Evolutionary conservation across 1,140 invertebrate genomes (phyloP).

Genomic region (Drosophila sturtevanti): DNA sequence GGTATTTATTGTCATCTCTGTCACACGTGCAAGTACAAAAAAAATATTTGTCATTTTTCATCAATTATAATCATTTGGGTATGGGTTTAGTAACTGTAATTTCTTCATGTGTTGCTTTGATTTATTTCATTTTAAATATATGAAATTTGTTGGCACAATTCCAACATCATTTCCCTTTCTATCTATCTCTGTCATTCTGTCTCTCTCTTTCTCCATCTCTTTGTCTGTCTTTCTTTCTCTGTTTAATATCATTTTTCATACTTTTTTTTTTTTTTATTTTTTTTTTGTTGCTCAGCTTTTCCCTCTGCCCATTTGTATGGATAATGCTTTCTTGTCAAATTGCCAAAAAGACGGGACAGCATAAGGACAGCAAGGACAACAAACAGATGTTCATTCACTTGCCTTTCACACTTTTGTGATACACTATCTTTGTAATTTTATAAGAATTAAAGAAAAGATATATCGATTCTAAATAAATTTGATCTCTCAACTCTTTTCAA

Average conservation of each 20-base stretch:
- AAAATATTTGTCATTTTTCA: conserved; percentile 13
- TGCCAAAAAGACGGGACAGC: conserved; percentile 49
- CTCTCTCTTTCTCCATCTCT: not conserved
- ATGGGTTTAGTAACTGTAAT: not conserved
- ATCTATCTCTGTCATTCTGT: not conserved
- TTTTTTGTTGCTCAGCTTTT: conserved; percentile 1
- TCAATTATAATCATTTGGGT: conserved; percentile 16
- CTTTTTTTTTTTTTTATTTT: not conserved
- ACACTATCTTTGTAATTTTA: not conserved
- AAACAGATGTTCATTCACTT: conserved; percentile 62
- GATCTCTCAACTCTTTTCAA: too few relatives aligned
- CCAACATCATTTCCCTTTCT: not conserved
- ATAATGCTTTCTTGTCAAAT: conserved; percentile 75
- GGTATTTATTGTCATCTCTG: not conserved
- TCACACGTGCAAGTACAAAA: not conserved
- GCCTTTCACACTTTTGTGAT: conserved; percentile 22
- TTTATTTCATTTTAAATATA: conserved; percentile 71
- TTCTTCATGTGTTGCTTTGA: conserved; percentile 47
- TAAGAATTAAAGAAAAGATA: not conserved
- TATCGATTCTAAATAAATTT: too few relatives aligned
- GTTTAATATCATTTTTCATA: conserved; percentile 47
- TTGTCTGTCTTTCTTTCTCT: not conserved
- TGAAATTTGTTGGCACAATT: conserved; percentile 34
- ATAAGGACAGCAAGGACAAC: not conserved
- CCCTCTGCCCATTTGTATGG: conserved; percentile 60